phyloP scores from a whole-genome alignment of 2,888 invertebrate genomes.

The Drosophila robusta region DNA sequence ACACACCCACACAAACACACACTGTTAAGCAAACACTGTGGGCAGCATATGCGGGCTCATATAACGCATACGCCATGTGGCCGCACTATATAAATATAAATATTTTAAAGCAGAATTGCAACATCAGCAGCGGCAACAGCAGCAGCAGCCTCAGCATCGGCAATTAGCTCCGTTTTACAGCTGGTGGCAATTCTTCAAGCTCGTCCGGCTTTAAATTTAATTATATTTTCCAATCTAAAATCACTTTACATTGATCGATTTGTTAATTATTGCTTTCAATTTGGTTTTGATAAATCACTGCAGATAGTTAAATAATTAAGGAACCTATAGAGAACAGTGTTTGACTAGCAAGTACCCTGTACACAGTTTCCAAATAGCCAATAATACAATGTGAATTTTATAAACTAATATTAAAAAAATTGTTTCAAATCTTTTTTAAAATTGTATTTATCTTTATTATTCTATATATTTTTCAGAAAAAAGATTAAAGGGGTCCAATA shows the following conservation, averaged over 20 bases:
- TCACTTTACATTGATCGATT: conserved; percentile 14
- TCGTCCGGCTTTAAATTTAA: conserved; percentile 15
- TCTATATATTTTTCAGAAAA: too few species aligned
- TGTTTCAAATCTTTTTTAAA: too few species aligned
- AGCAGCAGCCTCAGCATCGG: conserved; percentile 10
- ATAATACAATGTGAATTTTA: too few species aligned
- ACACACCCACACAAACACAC: conserved; percentile 27
- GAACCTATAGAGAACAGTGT: background rate
- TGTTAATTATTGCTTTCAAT: background rate
- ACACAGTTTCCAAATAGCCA: background rate
- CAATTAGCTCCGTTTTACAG: conserved; percentile 38
- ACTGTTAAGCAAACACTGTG: conserved; percentile 8
- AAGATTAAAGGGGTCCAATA: too few species aligned
- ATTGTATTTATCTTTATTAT: too few species aligned
- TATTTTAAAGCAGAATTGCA: conserved; percentile 51
- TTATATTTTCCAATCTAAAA: conserved; percentile 3
- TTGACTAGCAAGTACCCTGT: background rate
- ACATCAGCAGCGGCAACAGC: conserved; percentile 29
- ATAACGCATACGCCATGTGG: conserved; percentile 67
- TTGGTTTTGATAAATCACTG: conserved; percentile 11
- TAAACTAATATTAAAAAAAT: too few species aligned
- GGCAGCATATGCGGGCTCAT: conserved; percentile 43
- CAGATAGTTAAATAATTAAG: conserved; percentile 25
- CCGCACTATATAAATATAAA: conserved; percentile 53
- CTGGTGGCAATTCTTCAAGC: background rate